phyloP scores from a whole-genome alignment of 2,888 invertebrate species.

The Lampropteryx suffumata region DNA sequence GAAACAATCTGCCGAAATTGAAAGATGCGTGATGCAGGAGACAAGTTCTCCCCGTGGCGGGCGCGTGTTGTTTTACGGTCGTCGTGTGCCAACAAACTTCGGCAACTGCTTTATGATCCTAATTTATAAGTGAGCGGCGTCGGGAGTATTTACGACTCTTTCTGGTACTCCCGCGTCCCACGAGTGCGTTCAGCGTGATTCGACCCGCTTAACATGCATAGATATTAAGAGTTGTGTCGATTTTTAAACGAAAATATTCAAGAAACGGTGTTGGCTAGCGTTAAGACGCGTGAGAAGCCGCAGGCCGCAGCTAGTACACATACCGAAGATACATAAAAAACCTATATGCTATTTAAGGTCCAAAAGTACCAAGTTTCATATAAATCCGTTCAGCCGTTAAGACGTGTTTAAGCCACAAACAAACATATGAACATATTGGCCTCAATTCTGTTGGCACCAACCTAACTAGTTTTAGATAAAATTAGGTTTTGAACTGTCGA shows the following conservation, averaged over 20 bases:
- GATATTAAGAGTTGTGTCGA: constrained; percentile 12
- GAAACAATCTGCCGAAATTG: constrained; percentile 58
- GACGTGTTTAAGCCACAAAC: no score
- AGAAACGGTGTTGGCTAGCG: no score
- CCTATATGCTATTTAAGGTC: no score
- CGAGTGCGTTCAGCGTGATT: constrained; percentile 64
- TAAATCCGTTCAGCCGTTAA: no score
- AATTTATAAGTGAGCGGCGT: constrained; percentile 82
- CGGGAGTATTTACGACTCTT: constrained; percentile 77
- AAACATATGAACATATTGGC: no score
- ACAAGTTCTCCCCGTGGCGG: constrained; percentile 58
- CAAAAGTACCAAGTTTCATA: no score
- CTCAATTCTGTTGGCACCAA: no score
- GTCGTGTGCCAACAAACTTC: constrained; percentile 79
- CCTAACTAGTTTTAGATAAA: no score
- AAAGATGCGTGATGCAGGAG: constrained; percentile 62
- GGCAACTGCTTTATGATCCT: constrained; percentile 82
- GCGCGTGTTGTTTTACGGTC: constrained; percentile 75
- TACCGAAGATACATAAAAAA: no score
- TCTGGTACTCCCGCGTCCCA: constrained; percentile 74
- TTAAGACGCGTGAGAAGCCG: no score
- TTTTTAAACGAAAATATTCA: not conserved
- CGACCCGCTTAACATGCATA: constrained; percentile 29
- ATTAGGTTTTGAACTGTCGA: no score
- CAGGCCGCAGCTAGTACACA: no score